Evolutionary conservation across 2,888 invertebrate genomes (phyloP).

Genomic region (Agapostemon virescens): DNA sequence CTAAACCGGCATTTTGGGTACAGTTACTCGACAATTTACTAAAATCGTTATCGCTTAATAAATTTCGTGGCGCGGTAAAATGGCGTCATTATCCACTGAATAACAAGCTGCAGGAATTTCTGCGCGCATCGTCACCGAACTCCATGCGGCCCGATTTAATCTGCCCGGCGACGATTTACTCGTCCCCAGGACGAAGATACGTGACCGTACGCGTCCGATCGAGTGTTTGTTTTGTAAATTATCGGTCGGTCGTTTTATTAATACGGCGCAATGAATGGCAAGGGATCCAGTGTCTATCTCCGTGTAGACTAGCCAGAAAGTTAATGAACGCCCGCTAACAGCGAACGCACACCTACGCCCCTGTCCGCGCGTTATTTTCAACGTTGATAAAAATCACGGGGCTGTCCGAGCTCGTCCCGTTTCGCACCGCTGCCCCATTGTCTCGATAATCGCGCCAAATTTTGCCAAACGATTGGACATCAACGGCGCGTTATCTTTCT

Average conservation of each 20-base stretch:
- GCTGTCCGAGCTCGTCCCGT: neutral
- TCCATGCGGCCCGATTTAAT: slow-evolving; percentile 15
- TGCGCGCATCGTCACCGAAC: neutral
- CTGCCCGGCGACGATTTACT: slow-evolving; percentile 6
- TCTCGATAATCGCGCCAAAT: neutral
- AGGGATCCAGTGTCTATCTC: neutral
- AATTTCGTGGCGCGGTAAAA: neutral
- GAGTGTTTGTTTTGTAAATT: slow-evolving; percentile 37
- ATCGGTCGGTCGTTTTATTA: slow-evolving; percentile 31
- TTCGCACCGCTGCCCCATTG: neutral
- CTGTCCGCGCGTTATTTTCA: neutral
- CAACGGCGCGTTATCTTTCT: neutral
- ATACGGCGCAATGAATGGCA: slow-evolving; percentile 25
- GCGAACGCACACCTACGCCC: neutral
- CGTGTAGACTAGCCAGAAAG: neutral
- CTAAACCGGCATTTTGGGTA: neutral
- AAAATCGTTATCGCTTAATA: slow-evolving; percentile 12
- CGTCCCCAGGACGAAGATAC: slow-evolving; percentile 1
- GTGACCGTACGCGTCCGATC: slow-evolving; percentile 3
- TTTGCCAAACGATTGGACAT: neutral
- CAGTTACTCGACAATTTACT: slow-evolving; percentile 20
- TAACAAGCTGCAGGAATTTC: neutral
- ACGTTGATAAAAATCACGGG: neutral
- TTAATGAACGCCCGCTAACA: neutral
- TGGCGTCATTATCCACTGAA: neutral